Percentiles rank a stretch among this genome's conserved stretches.
Conservation (phyloP, 1,140 invertebrate genomes). For the Chrysoperla carnea region DNA sequence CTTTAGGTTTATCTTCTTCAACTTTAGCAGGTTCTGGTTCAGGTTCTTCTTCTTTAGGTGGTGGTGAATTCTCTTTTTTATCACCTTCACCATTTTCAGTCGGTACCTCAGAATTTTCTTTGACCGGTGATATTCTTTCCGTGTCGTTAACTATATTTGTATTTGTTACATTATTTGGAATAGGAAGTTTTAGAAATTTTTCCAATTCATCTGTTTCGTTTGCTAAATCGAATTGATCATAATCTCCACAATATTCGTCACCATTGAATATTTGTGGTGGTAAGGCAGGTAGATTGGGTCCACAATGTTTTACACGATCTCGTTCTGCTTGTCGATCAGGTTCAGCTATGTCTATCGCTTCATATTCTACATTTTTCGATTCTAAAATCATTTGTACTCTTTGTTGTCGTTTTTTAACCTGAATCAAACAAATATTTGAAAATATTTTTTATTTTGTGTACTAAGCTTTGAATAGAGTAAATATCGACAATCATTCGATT, state of each 20-base stretch:
- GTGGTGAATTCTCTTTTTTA: not conserved
- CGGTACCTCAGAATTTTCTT: not conserved
- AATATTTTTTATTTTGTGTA: too few species aligned
- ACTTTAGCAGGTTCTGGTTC: constrained; percentile 6
- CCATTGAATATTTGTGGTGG: constrained; percentile 92
- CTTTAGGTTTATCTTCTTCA: constrained; percentile 4
- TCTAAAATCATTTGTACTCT: constrained; percentile 81
- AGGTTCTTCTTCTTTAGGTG: constrained; percentile 2
- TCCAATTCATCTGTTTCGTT: constrained; percentile 83
- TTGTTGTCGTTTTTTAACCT: constrained; percentile 91
- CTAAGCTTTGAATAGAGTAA: too few species aligned
- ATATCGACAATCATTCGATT: too few species aligned
- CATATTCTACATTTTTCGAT: constrained; percentile 73
- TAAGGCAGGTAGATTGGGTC: constrained; percentile 37
- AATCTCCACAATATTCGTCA: constrained; percentile 84
- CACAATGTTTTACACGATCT: constrained; percentile 75
- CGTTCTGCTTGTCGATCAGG: constrained; percentile 73
- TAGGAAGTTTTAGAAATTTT: constrained; percentile 57
- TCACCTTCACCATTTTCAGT: constrained; percentile 1
- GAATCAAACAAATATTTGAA: too few species aligned
- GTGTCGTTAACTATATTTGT: not conserved
- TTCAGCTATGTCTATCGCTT: constrained; percentile 83
- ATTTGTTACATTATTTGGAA: constrained; percentile 14
- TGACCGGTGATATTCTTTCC: not conserved
- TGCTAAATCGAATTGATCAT: constrained; percentile 79